These are phyloP conservation scores for Ceyx margarethae DNA, from an alignment of 2,113 vertebrate genomes.

Conservation along the genomic window DNA sequence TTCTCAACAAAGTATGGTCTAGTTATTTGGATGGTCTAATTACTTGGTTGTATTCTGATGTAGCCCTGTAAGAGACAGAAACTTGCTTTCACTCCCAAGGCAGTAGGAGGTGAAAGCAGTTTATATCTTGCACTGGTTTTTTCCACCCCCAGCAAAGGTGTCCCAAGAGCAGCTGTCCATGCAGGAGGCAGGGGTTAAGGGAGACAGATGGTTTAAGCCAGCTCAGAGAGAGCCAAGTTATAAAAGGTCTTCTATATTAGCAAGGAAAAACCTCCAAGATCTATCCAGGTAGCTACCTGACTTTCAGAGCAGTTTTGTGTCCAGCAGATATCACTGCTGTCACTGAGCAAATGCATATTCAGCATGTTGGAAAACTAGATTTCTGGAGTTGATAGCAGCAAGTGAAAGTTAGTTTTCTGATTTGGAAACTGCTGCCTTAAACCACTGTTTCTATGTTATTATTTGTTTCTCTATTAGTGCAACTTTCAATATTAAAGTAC, in stretches of 20 bases:
- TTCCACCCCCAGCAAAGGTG: background rate
- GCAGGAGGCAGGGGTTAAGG: background rate
- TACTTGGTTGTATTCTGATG: background rate
- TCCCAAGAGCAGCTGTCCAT: background rate
- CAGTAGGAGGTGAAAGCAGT: background rate
- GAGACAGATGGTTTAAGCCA: background rate
- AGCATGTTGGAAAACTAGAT: background rate
- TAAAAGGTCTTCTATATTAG: background rate
- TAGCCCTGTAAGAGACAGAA: background rate
- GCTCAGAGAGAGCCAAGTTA: background rate
- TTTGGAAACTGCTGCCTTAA: background rate
- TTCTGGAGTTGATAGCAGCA: background rate
- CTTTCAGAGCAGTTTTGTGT: background rate
- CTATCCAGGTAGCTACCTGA: background rate
- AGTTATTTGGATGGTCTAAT: background rate
- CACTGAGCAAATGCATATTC: background rate
- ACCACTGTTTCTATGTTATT: background rate
- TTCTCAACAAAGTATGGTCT: background rate
- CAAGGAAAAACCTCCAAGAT: background rate
- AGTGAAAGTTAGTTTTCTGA: background rate
- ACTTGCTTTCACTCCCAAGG: background rate
- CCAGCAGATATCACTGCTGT: background rate
- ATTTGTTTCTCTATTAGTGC: background rate
- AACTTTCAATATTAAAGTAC: background rate
- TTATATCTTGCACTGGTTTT: background rate